Evolutionary conservation across 2,797 vertebrate species (phyloP), one percentile per base, ranked within the genome.

Genomic region (Gadopsis bispinosus): DNA sequence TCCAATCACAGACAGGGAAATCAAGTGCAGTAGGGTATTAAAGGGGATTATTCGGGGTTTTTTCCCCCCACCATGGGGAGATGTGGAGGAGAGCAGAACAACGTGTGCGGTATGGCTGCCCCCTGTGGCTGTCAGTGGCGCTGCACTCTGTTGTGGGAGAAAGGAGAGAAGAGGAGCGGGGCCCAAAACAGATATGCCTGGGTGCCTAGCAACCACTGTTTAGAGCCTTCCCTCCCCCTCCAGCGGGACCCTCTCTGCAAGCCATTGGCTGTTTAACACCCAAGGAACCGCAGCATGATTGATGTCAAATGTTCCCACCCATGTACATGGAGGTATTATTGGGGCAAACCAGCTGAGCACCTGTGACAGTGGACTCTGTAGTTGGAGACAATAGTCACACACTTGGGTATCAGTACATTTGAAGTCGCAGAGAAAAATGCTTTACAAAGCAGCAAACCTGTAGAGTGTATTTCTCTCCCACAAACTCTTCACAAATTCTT

Each of bases 1-100:
- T 90, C 94, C 95, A 94, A 93, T 95, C 91, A 90, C 88, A 91
- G 93, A 93, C 91, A 67, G 48, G 91, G 75, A 89, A 93, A 94
- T 92, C 91, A 90, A 87, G 81, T 81, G 90, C 95, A 87, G 93
- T 92, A 84, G 87, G 94, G 95, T 91, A 96, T 95, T 95, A 95
- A 92, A 80, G 70, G 88, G 89, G 95, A 96, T 95, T 96, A 95
- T 94, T 94, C 90, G 91, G 90, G 51, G 77, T 74, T 62, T 73
- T 89, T 83, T 83, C 83, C 84, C 78, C 55, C 17, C 86, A 83
- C 35, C 73, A 37, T 50, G 29, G 77, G 84, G 77, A 74, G 87
- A 81, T 75, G 0, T 67, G 63, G 62, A 88, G 47, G 51, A 17
- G 60, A 66, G 16, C 1, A 6, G 62, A 65, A 50, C 75, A 74